These are phyloP conservation scores for Hirundichthys speculiger DNA, from an alignment of 2,113 vertebrate species.

Conservation along the genomic window DNA sequence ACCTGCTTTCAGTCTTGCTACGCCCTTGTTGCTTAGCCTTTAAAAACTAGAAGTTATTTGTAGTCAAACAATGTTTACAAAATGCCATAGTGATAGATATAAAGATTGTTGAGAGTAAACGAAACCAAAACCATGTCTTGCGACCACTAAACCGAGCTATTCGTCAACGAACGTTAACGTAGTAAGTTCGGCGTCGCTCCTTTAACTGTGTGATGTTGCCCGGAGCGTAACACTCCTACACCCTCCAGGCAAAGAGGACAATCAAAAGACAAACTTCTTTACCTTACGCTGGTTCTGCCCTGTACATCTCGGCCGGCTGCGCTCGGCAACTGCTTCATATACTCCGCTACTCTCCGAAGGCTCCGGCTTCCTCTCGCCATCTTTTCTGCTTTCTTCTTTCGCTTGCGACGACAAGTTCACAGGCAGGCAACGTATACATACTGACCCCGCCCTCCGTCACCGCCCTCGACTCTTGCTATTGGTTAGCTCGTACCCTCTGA, in stretches of 20 bases:
- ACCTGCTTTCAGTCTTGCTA: background rate
- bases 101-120: background rate
- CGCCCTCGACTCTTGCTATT: slow-evolving; percentile 39
- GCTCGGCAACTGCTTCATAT: slow-evolving; percentile 67
- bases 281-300: slow-evolving; percentile 72
- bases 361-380: slow-evolving; percentile 81
- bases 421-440: too few relatives aligned
- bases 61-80: background rate
- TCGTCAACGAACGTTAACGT: background rate
- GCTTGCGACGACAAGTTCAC: background rate
- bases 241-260: background rate
- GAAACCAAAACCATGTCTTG: background rate
- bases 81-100: background rate
- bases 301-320: slow-evolving; percentile 62
- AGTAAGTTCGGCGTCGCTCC: background rate
- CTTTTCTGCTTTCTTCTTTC: slow-evolving; percentile 51
- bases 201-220: background rate
- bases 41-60: background rate
- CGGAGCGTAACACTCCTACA: background rate
- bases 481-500: background rate
- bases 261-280: background rate
- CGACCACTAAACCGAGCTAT: background rate
- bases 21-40: background rate
- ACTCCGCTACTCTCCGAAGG: slow-evolving; percentile 72
- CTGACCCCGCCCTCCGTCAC: background rate